These are phyloP conservation scores for Schizaphis graminum DNA, from an alignment of 2,888 invertebrate species.

Conservation along the genomic window DNA sequence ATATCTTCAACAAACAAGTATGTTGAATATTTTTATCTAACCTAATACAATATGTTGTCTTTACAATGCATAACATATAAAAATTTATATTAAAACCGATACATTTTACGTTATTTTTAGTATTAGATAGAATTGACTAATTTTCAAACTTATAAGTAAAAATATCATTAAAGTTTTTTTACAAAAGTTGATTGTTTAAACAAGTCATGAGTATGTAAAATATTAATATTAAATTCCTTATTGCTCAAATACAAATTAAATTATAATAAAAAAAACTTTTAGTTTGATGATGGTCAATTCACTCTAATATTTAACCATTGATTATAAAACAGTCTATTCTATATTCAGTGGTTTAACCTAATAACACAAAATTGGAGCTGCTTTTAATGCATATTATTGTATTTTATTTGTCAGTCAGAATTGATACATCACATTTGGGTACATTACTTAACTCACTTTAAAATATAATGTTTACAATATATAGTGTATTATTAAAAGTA, in stretches of 20 bases:
- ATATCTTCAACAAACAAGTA: constrained; percentile 90
- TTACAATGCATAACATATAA: background rate
- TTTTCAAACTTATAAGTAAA: background rate
- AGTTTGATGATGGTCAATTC: background rate
- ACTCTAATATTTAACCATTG: background rate
- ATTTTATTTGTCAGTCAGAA: background rate
- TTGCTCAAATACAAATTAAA: background rate
- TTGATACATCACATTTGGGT: background rate
- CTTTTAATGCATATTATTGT: background rate
- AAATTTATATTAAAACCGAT: background rate
- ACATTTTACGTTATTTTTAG: background rate
- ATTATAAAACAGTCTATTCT: too few relatives aligned
- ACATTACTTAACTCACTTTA: background rate
- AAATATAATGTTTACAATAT: background rate
- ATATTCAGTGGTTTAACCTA: background rate
- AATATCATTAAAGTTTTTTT: background rate
- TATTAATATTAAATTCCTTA: background rate
- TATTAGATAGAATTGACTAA: background rate
- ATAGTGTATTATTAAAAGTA: background rate
- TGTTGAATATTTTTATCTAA: constrained; percentile 67
- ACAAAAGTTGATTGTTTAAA: background rate
- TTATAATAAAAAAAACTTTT: too few relatives aligned
- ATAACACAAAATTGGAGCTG: background rate
- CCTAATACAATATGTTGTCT: background rate
- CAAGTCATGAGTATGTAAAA: background rate